These are phyloP conservation scores for Temnothorax rugatulus DNA, from an alignment of 2,888 invertebrate genomes.

Conservation along the genomic window DNA sequence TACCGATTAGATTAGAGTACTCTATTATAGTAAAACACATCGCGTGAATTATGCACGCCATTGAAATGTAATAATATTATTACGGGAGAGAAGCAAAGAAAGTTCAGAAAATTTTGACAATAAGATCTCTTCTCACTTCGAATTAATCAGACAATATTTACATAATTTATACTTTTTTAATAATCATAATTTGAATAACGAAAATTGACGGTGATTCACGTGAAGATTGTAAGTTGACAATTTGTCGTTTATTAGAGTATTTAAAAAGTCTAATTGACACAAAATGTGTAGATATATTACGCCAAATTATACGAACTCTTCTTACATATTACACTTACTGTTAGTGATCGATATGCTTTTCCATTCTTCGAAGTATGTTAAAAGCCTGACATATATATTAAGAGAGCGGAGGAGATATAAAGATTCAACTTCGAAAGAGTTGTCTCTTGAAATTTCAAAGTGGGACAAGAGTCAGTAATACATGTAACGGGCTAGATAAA, in stretches of 20 bases:
- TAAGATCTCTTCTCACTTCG: neutral
- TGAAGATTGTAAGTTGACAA: neutral
- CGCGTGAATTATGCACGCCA: neutral
- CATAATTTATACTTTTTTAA: neutral
- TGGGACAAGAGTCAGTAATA: slow-evolving; percentile 33
- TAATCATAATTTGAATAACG: neutral
- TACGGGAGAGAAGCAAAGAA: neutral
- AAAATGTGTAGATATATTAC: neutral
- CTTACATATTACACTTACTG: neutral
- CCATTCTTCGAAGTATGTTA: neutral
- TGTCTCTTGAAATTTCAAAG: slow-evolving; percentile 26
- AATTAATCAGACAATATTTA: neutral
- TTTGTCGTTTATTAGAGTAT: neutral
- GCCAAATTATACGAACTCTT: neutral
- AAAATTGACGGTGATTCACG: neutral
- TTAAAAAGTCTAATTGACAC: neutral
- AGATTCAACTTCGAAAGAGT: slow-evolving; percentile 6
- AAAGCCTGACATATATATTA: slow-evolving; percentile 1
- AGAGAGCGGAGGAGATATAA: neutral
- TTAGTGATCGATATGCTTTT: neutral
- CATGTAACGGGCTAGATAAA: slow-evolving; percentile 33
- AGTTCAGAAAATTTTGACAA: neutral
- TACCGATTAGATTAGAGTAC: slow-evolving; percentile 36
- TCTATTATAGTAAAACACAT: slow-evolving; percentile 1
- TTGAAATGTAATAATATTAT: neutral